Conservation (phyloP, 1,140 invertebrate genomes). For the Drosophila tropicalis region DNA sequence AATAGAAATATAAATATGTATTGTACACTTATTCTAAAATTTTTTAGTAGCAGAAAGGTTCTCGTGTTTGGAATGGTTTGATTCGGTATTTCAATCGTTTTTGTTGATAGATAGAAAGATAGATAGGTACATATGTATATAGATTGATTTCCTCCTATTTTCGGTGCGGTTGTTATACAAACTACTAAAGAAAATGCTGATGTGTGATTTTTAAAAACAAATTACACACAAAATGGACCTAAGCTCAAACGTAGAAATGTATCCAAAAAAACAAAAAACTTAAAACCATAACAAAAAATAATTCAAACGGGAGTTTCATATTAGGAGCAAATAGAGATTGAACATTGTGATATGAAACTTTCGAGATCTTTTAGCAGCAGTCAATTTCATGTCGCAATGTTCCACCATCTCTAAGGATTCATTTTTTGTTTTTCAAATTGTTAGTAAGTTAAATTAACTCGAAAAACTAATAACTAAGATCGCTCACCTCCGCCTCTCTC, state of each 20-base stretch:
- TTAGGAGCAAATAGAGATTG: background rate
- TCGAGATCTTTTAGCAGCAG: background rate
- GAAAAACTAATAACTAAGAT: constrained; percentile 5
- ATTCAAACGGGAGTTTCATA: background rate
- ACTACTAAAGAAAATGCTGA: constrained; percentile 2
- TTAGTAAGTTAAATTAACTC: constrained; percentile 23
- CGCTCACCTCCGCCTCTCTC: constrained; percentile 63
- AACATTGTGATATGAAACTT: background rate
- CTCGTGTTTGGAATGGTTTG: background rate
- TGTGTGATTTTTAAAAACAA: background rate
- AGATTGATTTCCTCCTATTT: background rate
- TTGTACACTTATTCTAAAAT: background rate
- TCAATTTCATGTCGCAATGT: background rate
- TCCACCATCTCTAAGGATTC: background rate
- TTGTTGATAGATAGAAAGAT: background rate
- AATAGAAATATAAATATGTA: background rate
- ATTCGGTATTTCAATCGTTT: background rate
- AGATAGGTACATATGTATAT: background rate
- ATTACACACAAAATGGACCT: background rate
- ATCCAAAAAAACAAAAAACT: background rate
- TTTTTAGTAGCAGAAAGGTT: constrained; percentile 5
- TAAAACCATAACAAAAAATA: constrained; percentile 5
- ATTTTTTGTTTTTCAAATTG: constrained; percentile 33
- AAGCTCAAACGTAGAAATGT: background rate
- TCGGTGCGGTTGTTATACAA: constrained; percentile 1